Conservation (phyloP, 1,140 invertebrate genomes). For the Catajapyx aquilonaris region DNA sequence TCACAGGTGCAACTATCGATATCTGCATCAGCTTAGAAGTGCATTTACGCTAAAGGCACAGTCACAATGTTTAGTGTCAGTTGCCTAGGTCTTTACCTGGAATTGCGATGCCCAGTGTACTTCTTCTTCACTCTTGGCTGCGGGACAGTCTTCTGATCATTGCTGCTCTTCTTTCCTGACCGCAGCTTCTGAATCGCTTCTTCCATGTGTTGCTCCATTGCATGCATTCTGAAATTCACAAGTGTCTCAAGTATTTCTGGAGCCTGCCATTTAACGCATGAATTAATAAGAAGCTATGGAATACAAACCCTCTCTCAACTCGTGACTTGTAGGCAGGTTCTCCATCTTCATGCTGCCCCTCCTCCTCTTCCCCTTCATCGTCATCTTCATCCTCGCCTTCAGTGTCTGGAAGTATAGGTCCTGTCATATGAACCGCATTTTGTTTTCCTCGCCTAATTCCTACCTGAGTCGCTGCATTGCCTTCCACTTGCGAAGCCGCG, state of each 20-base stretch:
- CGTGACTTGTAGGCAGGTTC: slow-evolving; percentile 5
- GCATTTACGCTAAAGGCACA: too few relatives aligned
- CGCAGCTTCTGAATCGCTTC: too few relatives aligned
- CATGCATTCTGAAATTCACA: too few relatives aligned
- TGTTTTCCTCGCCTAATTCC: too few relatives aligned
- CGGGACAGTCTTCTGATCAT: slow-evolving; percentile 6
- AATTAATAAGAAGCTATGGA: slow-evolving; percentile 3
- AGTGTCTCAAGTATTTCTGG: background rate
- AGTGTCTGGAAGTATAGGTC: slow-evolving; percentile 11
- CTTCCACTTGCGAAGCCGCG: too few relatives aligned
- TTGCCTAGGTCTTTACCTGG: too few relatives aligned
- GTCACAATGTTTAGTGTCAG: too few relatives aligned
- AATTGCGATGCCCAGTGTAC: slow-evolving; percentile 63
- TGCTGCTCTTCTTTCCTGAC: slow-evolving; percentile 6
- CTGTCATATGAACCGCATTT: too few relatives aligned
- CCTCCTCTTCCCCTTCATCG: slow-evolving; percentile 24
- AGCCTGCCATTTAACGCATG: slow-evolving; percentile 3
- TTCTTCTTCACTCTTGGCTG: slow-evolving; percentile 36
- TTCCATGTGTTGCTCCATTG: slow-evolving; percentile 20
- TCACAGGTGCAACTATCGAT: too few relatives aligned
- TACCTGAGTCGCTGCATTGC: too few relatives aligned
- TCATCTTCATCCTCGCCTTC: slow-evolving; percentile 19
- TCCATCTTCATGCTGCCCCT: slow-evolving; percentile 12
- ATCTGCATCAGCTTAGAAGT: too few relatives aligned
- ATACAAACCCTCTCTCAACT: slow-evolving; percentile 5